phyloP scores from a whole-genome alignment of 2,113 vertebrate genomes.

The Cnemophilus loriae region DNA sequence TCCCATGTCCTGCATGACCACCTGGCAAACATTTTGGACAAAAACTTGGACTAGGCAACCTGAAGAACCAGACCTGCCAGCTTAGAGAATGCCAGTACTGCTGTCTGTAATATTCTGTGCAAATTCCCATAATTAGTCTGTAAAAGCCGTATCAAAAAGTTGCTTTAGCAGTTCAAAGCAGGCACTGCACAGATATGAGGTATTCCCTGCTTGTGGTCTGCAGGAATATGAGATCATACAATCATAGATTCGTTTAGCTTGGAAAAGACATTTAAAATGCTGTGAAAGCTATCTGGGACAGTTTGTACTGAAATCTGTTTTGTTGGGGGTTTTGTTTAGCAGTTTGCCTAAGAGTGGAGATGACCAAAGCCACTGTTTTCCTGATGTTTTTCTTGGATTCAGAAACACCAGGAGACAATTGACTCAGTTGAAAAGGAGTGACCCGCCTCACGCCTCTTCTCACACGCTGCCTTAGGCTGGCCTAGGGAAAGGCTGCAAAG shows the following conservation, averaged over 20 bases:
- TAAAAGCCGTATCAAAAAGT: neutral
- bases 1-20: rapidly evolving
- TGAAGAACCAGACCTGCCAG: neutral
- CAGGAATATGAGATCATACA: neutral
- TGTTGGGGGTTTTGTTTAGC: neutral
- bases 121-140: too few relatives aligned
- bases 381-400: neutral
- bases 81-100: neutral
- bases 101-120: too few relatives aligned
- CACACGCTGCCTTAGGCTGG: rapidly evolving
- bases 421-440: neutral
- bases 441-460: neutral
- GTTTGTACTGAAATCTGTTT: neutral
- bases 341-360: neutral
- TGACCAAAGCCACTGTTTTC: neutral
- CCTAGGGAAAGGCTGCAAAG: neutral
- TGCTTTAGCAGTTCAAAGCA: neutral
- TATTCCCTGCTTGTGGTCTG: neutral
- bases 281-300: neutral
- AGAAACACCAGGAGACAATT: neutral
- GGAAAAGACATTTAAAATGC: neutral
- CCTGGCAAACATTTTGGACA: neutral
- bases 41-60: neutral
- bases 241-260: neutral
- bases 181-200: rapidly evolving